Evolutionary conservation across 2,113 vertebrate genomes (phyloP), one percentile per base, ranked within the genome.

Genomic region (Ammospiza caudacuta): DNA sequence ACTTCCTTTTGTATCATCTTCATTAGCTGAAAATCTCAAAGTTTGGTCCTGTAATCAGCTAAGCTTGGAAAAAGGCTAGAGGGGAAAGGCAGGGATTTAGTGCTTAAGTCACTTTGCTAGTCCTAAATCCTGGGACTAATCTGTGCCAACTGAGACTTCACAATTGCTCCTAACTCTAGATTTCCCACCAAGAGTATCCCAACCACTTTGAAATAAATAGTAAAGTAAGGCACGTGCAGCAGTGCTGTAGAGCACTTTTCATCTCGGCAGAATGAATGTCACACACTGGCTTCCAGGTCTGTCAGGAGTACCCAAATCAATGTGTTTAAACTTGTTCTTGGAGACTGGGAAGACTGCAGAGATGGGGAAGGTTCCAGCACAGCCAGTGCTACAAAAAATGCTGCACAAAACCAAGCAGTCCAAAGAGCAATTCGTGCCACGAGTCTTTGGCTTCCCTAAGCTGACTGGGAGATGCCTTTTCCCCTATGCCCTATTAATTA

Each of bases 61-160:
- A 81, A 91, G 72, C 88, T 72, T 52, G 83, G 76, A 86, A 94
- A 74, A 94, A 88, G 83, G 77, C 92, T 95, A 80, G 88, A 92
- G 43, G 90, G 83, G 88, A 95, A 95, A 94, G 85, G 93, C 83
- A 86, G 85, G 85, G 95, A 96, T 96, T 96, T 96, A 95, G 52
- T 93, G 39, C 88, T 96, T 96, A 96, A 86, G 5, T 93, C 90
- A 94, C 91, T 94, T 77, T 90, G 73, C 92, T 96, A 44, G 88
- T 78, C 90, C 93, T 93, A 93, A 95, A 96, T 96, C 87, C 93
- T 87, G 68, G 64, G 90, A 78, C 93, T 96, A 96, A 96, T 88
- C 94, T 90, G 47, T 52, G 64, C 64, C 85, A 90, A 76, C 82
- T 74, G 59, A 94, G 93, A 89, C 85, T 80, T 90, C 46, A 47